Evolutionary conservation across 2,113 vertebrate genomes (phyloP).

Genomic region (Plecturocebus donacophilus): DNA sequence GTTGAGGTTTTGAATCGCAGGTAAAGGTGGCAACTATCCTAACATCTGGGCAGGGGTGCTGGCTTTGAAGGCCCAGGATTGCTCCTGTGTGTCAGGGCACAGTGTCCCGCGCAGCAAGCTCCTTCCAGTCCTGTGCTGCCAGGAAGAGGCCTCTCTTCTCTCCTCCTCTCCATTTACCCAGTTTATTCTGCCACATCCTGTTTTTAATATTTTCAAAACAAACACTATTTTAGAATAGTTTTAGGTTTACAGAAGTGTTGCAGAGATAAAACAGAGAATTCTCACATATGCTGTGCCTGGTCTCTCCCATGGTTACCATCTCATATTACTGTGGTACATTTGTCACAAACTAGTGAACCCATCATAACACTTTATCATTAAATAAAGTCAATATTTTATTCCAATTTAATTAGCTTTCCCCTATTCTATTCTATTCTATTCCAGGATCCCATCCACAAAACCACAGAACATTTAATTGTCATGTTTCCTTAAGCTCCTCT

Average conservation of each 20-base stretch:
- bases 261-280: background rate
- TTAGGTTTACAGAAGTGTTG: background rate
- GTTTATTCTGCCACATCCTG: background rate
- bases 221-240: background rate
- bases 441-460: background rate
- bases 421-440: background rate
- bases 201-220: background rate
- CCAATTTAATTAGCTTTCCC: background rate
- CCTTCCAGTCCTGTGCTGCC: background rate
- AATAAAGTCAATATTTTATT: background rate
- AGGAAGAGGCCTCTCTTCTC: background rate
- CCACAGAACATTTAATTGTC: background rate
- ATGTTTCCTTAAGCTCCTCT: background rate
- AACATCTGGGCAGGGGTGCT: background rate
- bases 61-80: background rate
- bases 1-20: constrained; percentile 42
- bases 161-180: background rate
- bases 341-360: background rate
- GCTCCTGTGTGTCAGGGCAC: background rate
- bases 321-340: background rate
- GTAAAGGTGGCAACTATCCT: background rate
- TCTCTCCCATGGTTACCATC: background rate
- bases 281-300: fast-evolving
- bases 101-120: background rate
- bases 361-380: background rate